phyloP scores from a whole-genome alignment of 2,888 invertebrate species.

The Physocephala rufipes region DNA sequence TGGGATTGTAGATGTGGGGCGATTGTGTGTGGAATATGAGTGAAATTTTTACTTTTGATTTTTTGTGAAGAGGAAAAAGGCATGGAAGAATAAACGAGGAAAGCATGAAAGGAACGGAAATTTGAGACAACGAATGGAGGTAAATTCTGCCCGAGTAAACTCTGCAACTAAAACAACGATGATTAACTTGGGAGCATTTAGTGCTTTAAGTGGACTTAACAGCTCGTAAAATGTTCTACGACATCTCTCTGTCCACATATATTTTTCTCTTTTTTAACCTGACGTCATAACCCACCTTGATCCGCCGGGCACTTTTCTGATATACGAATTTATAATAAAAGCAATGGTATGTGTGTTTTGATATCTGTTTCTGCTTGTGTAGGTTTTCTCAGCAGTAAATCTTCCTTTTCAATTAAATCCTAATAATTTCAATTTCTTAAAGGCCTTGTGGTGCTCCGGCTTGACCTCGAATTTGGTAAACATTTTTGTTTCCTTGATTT shows the following conservation, averaged over 20 bases:
- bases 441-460: background rate
- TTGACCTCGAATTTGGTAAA: background rate
- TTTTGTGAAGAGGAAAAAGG: no score
- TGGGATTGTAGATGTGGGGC: no score
- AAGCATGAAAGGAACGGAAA: no score
- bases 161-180: slow-evolving; percentile 52
- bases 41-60: no score
- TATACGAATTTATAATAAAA: slow-evolving; percentile 3
- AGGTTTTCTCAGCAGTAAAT: background rate
- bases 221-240: slow-evolving; percentile 58
- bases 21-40: slow-evolving; percentile 18
- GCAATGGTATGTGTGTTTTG: slow-evolving; percentile 33
- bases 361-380: background rate
- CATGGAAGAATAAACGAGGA: background rate
- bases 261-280: no score
- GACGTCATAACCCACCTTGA: no score
- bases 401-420: slow-evolving; percentile 22
- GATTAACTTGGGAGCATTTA: slow-evolving; percentile 63
- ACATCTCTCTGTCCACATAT: slow-evolving; percentile 7
- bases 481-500: background rate
- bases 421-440: slow-evolving; percentile 8
- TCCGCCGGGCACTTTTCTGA: background rate
- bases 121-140: slow-evolving; percentile 45
- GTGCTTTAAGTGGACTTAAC: slow-evolving; percentile 54
- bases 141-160: slow-evolving; percentile 60